Evolutionary conservation across 2,888 invertebrate species (phyloP).

Genomic region (Sturmia bella): DNA sequence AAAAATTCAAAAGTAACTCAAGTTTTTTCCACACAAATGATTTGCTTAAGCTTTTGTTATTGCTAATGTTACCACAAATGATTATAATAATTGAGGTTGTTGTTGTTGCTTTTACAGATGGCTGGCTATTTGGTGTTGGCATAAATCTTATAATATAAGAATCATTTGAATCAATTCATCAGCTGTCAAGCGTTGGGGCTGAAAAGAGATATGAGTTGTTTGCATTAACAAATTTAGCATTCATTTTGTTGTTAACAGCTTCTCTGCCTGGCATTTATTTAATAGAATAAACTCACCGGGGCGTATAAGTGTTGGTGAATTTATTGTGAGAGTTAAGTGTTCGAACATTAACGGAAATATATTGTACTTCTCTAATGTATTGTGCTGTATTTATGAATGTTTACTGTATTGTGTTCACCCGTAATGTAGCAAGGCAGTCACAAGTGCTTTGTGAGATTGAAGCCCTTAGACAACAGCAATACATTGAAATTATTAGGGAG

Average conservation of each 20-base stretch:
- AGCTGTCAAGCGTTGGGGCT: background rate
- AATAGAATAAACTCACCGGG: background rate
- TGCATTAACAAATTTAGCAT: background rate
- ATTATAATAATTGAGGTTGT: conserved; percentile 5
- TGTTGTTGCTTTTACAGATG: background rate
- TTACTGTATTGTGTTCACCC: too few relatives aligned
- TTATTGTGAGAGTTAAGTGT: too few relatives aligned
- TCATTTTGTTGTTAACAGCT: background rate
- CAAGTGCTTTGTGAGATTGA: too few relatives aligned
- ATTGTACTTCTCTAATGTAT: background rate
- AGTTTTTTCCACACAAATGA: background rate
- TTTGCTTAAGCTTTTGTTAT: background rate
- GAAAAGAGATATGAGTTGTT: conserved; percentile 1
- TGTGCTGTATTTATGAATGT: too few relatives aligned
- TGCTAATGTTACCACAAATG: background rate
- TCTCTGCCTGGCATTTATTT: background rate
- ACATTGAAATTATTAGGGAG: too few relatives aligned
- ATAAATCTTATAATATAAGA: too few relatives aligned
- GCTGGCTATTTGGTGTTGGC: background rate
- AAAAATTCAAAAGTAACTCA: background rate
- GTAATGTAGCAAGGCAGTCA: too few relatives aligned
- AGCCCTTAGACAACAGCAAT: too few relatives aligned
- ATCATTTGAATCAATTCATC: background rate
- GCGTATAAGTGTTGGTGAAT: conserved; percentile 10
- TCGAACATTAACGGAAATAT: background rate